A percentile compares a stretch with the other conserved stretches of the same genome.
These are phyloP conservation scores for Falco cherrug DNA, from an alignment of 2,797 vertebrate species.

Conservation along the genomic window DNA sequence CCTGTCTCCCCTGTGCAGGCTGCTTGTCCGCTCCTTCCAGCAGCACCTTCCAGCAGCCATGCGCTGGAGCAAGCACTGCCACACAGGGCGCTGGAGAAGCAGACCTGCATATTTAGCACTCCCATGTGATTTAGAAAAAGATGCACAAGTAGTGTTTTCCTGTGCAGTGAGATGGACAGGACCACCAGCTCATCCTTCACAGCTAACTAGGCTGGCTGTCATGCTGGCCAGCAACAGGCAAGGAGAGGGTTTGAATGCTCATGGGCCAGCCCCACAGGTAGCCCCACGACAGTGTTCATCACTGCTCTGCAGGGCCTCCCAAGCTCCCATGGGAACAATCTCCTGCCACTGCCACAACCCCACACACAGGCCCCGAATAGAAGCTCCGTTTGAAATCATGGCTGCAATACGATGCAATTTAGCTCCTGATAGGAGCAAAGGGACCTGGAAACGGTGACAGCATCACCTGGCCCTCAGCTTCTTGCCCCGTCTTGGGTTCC, in stretches of 20 bases:
- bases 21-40: background rate
- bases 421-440: background rate
- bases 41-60: background rate
- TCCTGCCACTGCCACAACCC: background rate
- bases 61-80: background rate
- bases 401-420: background rate
- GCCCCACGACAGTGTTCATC: background rate
- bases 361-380: background rate
- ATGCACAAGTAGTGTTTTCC: background rate
- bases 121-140: background rate
- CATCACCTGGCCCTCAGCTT: background rate
- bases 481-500: background rate
- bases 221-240: background rate
- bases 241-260: background rate
- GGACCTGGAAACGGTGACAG: background rate
- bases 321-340: background rate
- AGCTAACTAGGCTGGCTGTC: background rate
- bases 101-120: background rate
- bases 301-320: background rate
- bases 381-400: background rate
- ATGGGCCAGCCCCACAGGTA: accelerated
- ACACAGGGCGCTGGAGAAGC: background rate
- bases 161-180: background rate
- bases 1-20: background rate
- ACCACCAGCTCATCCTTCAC: background rate